These are phyloP conservation scores for Fratercula arctica DNA, from an alignment of 2,797 vertebrate genomes.

Conservation along the genomic window DNA sequence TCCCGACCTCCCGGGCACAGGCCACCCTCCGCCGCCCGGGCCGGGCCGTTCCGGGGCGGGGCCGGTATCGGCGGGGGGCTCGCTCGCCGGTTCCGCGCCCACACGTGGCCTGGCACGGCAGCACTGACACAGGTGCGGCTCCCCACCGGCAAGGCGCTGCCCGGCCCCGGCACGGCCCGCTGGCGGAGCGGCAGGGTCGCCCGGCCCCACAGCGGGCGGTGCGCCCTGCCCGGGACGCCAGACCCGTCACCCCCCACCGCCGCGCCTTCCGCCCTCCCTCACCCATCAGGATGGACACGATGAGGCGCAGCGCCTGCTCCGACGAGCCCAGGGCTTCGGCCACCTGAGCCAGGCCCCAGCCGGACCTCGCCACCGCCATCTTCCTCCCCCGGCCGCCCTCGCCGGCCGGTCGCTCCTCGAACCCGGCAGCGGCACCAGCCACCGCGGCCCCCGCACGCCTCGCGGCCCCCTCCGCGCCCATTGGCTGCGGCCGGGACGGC, in stretches of 20 bases:
- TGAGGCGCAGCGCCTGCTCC: slow-evolving; percentile 91
- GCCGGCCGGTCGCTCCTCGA: slow-evolving; percentile 6
- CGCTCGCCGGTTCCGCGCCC: not conserved
- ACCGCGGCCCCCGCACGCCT: slow-evolving; percentile 35
- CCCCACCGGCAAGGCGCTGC: not conserved
- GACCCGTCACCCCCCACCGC: not conserved
- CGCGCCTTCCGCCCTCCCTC: slow-evolving; percentile 62
- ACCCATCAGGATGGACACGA: slow-evolving; percentile 92
- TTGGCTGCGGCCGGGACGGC: slow-evolving; percentile 49
- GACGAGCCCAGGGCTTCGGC: slow-evolving; percentile 89
- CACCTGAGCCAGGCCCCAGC: slow-evolving; percentile 71
- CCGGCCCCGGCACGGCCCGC: too few relatives aligned
- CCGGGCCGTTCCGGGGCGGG: not conserved
- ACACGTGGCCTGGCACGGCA: slow-evolving; percentile 27
- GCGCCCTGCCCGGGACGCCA: not conserved
- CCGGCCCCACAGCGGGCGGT: not conserved
- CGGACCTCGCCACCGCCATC: slow-evolving; percentile 79
- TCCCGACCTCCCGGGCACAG: not conserved
- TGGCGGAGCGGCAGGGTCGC: not conserved
- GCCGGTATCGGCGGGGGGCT: not conserved
- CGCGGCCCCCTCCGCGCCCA: slow-evolving; percentile 49
- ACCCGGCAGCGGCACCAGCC: slow-evolving; percentile 35
- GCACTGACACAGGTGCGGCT: not conserved
- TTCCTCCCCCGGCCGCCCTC: slow-evolving; percentile 65
- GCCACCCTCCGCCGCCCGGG: not conserved